These are phyloP conservation scores for Otolemur crassicaudatus DNA, from an alignment of 2,797 vertebrate genomes.

Conservation along the genomic window DNA sequence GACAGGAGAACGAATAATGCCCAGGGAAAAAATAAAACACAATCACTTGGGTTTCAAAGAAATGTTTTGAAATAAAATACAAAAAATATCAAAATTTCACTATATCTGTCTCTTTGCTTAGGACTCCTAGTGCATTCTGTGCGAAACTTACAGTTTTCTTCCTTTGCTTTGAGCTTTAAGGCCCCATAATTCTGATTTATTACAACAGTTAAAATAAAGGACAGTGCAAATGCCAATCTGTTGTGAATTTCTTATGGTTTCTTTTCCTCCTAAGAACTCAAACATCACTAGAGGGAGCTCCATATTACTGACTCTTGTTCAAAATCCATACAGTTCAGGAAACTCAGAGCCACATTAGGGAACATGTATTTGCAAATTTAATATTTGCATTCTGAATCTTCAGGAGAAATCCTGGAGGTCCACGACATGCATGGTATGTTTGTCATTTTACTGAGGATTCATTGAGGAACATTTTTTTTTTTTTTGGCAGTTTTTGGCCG, in stretches of 20 bases:
- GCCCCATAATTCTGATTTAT: neutral
- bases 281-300: neutral
- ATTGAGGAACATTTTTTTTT: too few species aligned
- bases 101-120: neutral
- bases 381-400: neutral
- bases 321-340: neutral
- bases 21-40: neutral
- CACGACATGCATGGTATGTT: neutral
- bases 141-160: neutral
- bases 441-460: neutral
- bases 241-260: neutral
- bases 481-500: too few species aligned
- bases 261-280: neutral
- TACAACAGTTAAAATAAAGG: neutral
- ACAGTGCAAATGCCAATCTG: neutral
- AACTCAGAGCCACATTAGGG: neutral
- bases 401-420: neutral
- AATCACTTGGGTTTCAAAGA: neutral
- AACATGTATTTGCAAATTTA: neutral
- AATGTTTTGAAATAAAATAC: conserved; percentile 25
- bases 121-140: neutral
- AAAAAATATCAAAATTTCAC: neutral
- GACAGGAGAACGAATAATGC: neutral
- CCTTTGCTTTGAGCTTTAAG: neutral
- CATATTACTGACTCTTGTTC: neutral